Evolutionary conservation across 2,888 invertebrate species (phyloP), one percentile per base, ranked within the genome.

Genomic region (Carpatolechia fugitivella): DNA sequence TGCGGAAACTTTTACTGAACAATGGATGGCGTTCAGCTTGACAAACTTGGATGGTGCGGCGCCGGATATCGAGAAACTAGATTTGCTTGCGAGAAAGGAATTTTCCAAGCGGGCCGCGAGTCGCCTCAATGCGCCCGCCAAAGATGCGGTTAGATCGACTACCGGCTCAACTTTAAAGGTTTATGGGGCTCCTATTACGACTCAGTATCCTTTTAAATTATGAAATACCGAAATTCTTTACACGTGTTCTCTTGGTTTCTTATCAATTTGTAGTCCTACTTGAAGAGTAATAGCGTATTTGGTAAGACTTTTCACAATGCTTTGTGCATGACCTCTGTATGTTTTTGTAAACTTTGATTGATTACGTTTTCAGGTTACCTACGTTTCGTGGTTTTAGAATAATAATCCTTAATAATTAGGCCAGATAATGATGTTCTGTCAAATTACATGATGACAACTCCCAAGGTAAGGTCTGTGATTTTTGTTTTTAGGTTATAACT

Each of bases 1-100:
- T 61, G 93, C 94, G 36, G 94, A 93, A 73, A 93, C 93, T 68
- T 93, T 96, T 65, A 94, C 93, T 52, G 94, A 95, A 74, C 92
- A 93, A 87, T 96, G 96, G 96, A 92, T 94, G 85, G 95, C 96
- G 16, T 96, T 93, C 76, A 93, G 93, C 66, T 85, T 94, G 55
- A 93, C 94, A 31, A 84, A 93, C 72, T 80, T 93, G 60, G 90
- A 91, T 63, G 93, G 93, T 33, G 91, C 91, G 0, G 85, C 92
- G 31, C 93, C 95, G 20, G 92, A 91, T 51, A 60, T 92, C 30
- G 92, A 92, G 14, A 82, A 90, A 70, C 85, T 96, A 49, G 85
- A 90, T 58, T 82, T 91, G 69, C 91, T 95, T 76, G 94, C 92
- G 68, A 91, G 93, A 66, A 94, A 92, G 85, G 93, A 93, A 80